Percentiles rank a stretch among this genome's conserved stretches.
phyloP scores from a whole-genome alignment of 2,888 invertebrate genomes.

The Oligia strigilis region DNA sequence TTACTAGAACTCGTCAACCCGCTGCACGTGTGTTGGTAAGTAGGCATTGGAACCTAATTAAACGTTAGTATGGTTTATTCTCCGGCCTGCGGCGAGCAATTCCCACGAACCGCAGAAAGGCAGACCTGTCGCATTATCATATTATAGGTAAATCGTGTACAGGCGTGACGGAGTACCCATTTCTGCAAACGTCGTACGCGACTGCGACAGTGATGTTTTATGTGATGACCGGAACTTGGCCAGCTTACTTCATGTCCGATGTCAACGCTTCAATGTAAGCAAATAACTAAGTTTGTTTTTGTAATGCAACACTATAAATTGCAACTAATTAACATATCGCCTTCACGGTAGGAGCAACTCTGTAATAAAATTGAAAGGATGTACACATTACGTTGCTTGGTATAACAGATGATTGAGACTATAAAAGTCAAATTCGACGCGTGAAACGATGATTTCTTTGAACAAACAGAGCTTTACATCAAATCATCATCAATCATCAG shows the following conservation, averaged over 20 bases:
- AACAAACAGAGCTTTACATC: constrained; percentile 52
- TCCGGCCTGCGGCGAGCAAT: constrained; percentile 69
- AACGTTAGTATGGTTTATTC: constrained; percentile 69
- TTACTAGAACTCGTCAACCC: constrained; percentile 69
- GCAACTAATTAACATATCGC: constrained; percentile 57
- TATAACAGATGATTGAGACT: constrained; percentile 45
- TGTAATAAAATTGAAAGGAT: constrained; percentile 53
- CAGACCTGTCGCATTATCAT: constrained; percentile 79
- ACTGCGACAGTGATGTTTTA: constrained; percentile 60
- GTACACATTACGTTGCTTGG: constrained; percentile 24
- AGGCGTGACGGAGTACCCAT: constrained; percentile 73
- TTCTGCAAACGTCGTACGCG: constrained; percentile 64
- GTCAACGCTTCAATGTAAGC: constrained; percentile 65
- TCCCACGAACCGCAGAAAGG: constrained; percentile 74
- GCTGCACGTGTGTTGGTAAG: constrained; percentile 68
- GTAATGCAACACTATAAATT: constrained; percentile 61
- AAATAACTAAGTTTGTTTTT: constrained; percentile 67
- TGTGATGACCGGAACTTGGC: constrained; percentile 70
- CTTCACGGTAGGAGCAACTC: constrained; percentile 40
- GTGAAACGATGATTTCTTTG: constrained; percentile 57
- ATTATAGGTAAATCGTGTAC: constrained; percentile 73
- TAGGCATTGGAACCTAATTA: constrained; percentile 71
- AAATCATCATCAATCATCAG: constrained; percentile 37
- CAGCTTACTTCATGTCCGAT: constrained; percentile 69
- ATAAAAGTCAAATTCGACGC: constrained; percentile 45